These are phyloP conservation scores for Hypena proboscidalis DNA, from an alignment of 2,888 invertebrate genomes.

Conservation along the genomic window DNA sequence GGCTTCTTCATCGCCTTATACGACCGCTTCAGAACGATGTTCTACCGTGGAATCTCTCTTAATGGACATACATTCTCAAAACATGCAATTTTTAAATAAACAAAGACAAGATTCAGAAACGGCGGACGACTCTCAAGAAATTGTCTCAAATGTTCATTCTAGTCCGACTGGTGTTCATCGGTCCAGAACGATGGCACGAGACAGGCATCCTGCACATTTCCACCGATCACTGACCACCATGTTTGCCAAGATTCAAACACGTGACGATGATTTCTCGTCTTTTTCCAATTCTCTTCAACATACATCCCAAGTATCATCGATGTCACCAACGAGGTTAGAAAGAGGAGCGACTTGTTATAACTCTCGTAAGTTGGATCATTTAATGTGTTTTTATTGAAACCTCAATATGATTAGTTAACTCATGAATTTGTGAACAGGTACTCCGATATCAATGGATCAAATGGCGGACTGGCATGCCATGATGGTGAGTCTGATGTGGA, in stretches of 20 bases:
- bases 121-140: constrained; percentile 5
- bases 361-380: constrained; percentile 51
- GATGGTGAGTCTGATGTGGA: constrained; percentile 77
- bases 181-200: constrained; percentile 13
- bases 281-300: too few species aligned
- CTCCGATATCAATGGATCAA: constrained; percentile 66
- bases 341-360: constrained; percentile 43
- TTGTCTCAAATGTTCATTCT: constrained; percentile 23
- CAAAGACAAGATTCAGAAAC: constrained; percentile 4
- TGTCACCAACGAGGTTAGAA: constrained; percentile 2
- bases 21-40: background rate
- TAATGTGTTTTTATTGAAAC: background rate
- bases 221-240: constrained; percentile 47
- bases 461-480: constrained; percentile 76
- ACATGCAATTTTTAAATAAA: constrained; percentile 7
- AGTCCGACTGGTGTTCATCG: constrained; percentile 31
- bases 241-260: constrained; percentile 35
- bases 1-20: background rate
- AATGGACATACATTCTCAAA: constrained; percentile 23
- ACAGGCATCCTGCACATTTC: constrained; percentile 15
- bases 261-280: constrained; percentile 1
- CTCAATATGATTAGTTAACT: background rate
- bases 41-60: constrained; percentile 13
- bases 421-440: constrained; percentile 40
- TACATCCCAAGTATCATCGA: too few species aligned